Conservation (phyloP, 2,888 invertebrate species). For the Seira musarum region DNA sequence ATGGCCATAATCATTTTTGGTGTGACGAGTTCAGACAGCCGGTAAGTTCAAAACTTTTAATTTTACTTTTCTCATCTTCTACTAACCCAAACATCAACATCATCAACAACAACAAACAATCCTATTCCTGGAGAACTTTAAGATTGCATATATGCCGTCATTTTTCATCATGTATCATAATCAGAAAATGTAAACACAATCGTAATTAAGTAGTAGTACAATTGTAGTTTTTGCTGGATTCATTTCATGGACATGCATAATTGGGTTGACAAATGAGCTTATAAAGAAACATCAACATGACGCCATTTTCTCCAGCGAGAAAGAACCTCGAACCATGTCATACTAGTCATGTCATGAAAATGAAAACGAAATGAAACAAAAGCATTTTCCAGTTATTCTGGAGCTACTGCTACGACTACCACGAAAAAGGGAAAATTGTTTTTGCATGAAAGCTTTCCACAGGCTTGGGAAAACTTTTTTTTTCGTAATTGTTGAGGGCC, state of each 20-base stretch:
- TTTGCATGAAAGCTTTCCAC: too few species aligned
- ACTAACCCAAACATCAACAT: background rate
- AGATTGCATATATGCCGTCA: background rate
- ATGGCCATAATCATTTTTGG: conserved; percentile 69
- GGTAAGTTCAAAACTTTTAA: conserved; percentile 66
- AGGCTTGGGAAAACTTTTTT: too few species aligned
- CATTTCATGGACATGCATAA: conserved; percentile 32
- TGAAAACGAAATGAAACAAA: too few species aligned
- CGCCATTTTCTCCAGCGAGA: too few species aligned
- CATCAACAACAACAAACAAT: background rate
- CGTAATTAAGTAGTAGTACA: too few species aligned
- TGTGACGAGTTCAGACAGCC: conserved; percentile 66
- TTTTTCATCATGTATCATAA: background rate
- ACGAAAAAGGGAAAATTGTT: conserved; percentile 9
- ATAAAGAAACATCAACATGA: conserved; percentile 58
- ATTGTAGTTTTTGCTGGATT: background rate
- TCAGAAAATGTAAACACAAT: background rate
- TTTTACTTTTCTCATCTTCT: conserved; percentile 14
- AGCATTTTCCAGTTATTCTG: conserved; percentile 1
- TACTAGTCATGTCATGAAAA: too few species aligned
- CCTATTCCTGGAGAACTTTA: conserved; percentile 20
- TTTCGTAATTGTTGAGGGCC: conserved; percentile 31
- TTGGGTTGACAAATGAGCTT: conserved; percentile 53
- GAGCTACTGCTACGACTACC: background rate
- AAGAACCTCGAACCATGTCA: too few species aligned